Base-by-base conservation (phyloP, 2,113 vertebrate species). In the Lanius ludovicianus region DNA sequence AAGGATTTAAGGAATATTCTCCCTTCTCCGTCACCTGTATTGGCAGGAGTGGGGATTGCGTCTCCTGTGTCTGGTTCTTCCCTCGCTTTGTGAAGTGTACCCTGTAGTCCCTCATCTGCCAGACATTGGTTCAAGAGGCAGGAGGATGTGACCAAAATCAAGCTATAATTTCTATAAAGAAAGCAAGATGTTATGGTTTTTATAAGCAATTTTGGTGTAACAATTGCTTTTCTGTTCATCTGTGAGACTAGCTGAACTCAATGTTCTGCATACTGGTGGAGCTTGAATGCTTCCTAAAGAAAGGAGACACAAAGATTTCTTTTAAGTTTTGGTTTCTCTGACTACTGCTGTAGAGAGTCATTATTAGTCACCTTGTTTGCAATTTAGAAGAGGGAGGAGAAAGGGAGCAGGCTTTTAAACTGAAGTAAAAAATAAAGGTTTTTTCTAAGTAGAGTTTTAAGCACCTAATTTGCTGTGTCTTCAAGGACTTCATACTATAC, bases 41-140 rank as follows among this genome's bases (percentile, higher is more conserved):
- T 84, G 17, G 24, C 25, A 11, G 24, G 8, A 22, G 8, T 35
- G 10, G 8, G 5, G 20, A 60, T 37, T 78, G 13, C 4, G 3
- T 65, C 31, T 71, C 20, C 31, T 30, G 1, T 49, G 5, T 57
- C 23, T 21, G 30, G 15, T 55, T 77, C 62, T 89, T 76, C 2
- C 4, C n/a, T 74, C 1, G 0, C 37, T 30, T 73, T 30, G 42
- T 11, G 7, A 13, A n/a, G 7, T 55, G 28, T 59, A 39, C 2
- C 8, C 30, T 52, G 5, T 12, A 55, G 20, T 37, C 13, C 39
- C 11, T 64, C 64, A 44, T 37, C 3, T 1, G 4, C 7, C 11
- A n/a, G 18, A 18, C 15, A 6, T 3, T 69, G 44, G 6, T 64
- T 95, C 37, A 64, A 73, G 56, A 60, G 13, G 30, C 21, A 68